Evolutionary conservation across 1,140 invertebrate species (phyloP), one percentile per base, ranked within the genome.

Genomic region (Sitophilus oryzae): DNA sequence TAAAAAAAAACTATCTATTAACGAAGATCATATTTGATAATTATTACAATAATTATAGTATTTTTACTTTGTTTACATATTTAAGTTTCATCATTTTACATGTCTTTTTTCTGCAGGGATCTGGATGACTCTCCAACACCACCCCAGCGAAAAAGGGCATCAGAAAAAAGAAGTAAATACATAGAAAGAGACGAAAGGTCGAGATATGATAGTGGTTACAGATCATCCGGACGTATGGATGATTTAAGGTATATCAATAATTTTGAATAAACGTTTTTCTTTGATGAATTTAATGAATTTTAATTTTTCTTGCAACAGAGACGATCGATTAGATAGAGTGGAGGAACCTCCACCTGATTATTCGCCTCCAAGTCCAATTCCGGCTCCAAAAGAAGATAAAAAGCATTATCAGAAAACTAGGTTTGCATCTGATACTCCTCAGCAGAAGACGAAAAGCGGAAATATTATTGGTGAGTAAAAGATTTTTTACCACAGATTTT

Each of bases 321-420:
- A 77, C 42, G 73, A 74, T 44, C 68, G 71, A 14, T 72, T 76
- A 16, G 67, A 70, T 55, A 72, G 68, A 0, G 66, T 73, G 2
- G 72, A 73, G 23, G 82, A 84, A 62, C 82, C 82, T 3, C 81
- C 82, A 14, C 82, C 83, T 1, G 83, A 86, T 64, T 86, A 85
- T 64, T 84, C 82, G 2, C 83, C 83, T 1, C 81, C 81, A 1
- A 75, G 78, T 36, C 79, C 81, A 0, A 79, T 79, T 3, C 72
- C 73, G 18, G 68, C 73, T 35, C 68, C 72, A 11, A 68, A 70
- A 1, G 66, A 72, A 49, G 54, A 77, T 52, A 75, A 79, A 16
- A 83, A 83, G 66, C 76, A 78, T 53, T 78, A 79, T 67, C 82
- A 84, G 63, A 80, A 82, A 62, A 85, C 82, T 0, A 73, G 81